Evolutionary conservation across 2,888 invertebrate species (phyloP).

Genomic region (Caenorhabditis sinica): DNA sequence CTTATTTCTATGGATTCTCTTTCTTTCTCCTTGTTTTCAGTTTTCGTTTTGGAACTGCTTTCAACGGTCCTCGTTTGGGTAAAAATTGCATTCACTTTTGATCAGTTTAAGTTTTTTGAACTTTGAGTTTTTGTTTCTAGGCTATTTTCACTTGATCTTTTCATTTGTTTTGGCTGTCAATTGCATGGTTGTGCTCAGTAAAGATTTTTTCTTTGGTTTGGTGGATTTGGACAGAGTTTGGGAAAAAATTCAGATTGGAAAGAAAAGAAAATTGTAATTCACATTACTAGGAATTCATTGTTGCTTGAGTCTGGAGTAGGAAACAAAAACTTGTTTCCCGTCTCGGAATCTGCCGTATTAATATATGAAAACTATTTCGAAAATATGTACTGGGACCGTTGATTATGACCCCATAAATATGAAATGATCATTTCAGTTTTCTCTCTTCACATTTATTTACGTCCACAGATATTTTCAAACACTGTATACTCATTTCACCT

Average conservation of each 20-base stretch:
- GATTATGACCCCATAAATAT: background rate
- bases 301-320: too few relatives aligned
- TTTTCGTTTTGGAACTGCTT: slow-evolving; percentile 14
- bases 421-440: background rate
- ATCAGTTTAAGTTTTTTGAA: background rate
- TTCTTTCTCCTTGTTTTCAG: slow-evolving; percentile 5
- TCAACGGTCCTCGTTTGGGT: slow-evolving; percentile 24
- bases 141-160: slow-evolving; percentile 39
- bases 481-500: slow-evolving; percentile 15
- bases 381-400: too few relatives aligned
- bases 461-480: slow-evolving; percentile 17
- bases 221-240: background rate
- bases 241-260: background rate
- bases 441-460: slow-evolving; percentile 16
- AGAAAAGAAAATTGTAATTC: too few relatives aligned
- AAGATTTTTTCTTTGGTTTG: background rate
- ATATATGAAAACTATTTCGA: too few relatives aligned
- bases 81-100: slow-evolving; percentile 24
- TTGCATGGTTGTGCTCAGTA: slow-evolving; percentile 39
- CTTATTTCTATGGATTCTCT: slow-evolving; percentile 14
- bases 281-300: too few relatives aligned
- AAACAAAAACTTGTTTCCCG: too few relatives aligned
- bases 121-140: slow-evolving; percentile 27
- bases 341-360: too few relatives aligned
- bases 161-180: background rate